phyloP scores from a whole-genome alignment of 2,888 invertebrate species.

The Idaea straminata region DNA sequence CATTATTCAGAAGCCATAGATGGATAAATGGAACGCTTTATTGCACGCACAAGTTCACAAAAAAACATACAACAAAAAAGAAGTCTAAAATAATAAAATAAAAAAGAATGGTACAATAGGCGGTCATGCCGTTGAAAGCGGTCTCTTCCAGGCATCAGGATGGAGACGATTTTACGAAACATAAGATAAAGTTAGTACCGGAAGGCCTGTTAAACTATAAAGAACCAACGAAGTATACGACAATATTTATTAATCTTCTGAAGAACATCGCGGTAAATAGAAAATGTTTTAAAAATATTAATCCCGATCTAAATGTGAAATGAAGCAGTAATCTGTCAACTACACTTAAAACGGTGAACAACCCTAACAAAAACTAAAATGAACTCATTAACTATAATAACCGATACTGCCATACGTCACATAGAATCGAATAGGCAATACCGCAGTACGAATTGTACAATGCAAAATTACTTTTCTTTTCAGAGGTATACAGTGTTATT shows the following conservation, averaged over 20 bases:
- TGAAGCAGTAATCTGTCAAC: not conserved
- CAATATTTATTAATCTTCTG: not conserved
- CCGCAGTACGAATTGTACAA: not conserved
- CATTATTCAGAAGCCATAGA: too few relatives aligned
- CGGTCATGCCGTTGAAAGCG: too few relatives aligned
- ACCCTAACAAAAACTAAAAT: constrained; percentile 2
- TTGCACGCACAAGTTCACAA: too few relatives aligned
- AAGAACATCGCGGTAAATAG: not conserved
- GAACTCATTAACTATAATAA: constrained; percentile 5
- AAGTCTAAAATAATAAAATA: too few relatives aligned
- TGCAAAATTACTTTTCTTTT: constrained; percentile 66
- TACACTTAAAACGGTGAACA: not conserved
- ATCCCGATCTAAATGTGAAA: not conserved
- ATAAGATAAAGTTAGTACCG: too few relatives aligned
- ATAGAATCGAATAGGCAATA: not conserved
- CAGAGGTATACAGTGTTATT: constrained; percentile 44
- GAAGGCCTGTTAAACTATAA: too few relatives aligned
- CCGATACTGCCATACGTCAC: not conserved
- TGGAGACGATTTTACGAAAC: too few relatives aligned
- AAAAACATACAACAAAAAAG: too few relatives aligned
- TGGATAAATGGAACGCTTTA: too few relatives aligned
- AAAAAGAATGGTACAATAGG: too few relatives aligned
- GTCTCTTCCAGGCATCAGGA: too few relatives aligned
- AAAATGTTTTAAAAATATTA: not conserved
- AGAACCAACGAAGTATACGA: not conserved